Conservation (phyloP, 2,797 vertebrate genomes). For the Natrix natrix region DNA sequence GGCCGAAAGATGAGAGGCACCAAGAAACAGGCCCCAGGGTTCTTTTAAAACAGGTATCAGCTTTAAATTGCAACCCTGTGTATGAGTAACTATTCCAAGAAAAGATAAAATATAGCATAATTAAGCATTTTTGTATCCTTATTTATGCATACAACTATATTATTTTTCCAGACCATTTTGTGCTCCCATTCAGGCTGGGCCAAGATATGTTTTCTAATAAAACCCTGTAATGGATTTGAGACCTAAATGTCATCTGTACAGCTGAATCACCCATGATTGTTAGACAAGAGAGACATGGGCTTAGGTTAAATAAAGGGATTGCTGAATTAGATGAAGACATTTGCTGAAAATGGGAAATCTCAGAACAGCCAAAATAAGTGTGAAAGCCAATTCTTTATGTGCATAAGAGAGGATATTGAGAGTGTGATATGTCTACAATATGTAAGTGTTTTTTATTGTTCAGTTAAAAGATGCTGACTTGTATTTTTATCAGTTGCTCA, state of each 20-base stretch:
- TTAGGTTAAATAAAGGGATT: neutral
- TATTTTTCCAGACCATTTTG: neutral
- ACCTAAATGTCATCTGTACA: neutral
- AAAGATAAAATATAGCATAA: neutral
- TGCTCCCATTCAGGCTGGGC: neutral
- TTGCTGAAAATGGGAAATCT: neutral
- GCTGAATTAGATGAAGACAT: neutral
- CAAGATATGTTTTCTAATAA: neutral
- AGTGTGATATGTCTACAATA: neutral
- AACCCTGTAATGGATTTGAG: neutral
- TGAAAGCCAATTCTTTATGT: neutral
- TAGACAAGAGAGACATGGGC: neutral
- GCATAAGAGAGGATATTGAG: neutral
- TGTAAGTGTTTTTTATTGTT: neutral
- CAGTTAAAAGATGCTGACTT: neutral
- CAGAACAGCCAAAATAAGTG: neutral
- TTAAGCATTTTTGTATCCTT: neutral
- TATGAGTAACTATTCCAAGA: neutral
- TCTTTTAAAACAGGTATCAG: neutral
- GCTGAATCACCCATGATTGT: neutral
- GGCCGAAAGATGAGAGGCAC: neutral
- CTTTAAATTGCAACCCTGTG: neutral
- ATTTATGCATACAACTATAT: neutral
- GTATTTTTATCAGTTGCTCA: neutral
- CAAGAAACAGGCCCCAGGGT: neutral